Evolutionary conservation across 2,113 vertebrate species (phyloP).

Genomic region (Zonotrichia leucophrys): DNA sequence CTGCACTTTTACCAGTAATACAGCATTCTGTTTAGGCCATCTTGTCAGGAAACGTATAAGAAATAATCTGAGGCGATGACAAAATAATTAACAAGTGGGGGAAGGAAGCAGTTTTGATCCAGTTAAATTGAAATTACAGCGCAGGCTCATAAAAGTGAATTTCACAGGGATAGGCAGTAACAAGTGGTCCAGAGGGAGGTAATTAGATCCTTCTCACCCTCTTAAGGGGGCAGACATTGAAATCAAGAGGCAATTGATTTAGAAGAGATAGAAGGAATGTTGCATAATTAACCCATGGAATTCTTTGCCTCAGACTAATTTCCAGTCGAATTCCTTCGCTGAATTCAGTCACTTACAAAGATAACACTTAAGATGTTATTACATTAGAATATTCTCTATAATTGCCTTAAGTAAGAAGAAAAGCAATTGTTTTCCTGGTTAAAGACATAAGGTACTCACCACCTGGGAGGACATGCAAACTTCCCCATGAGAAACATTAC

Average conservation of each 20-base stretch:
- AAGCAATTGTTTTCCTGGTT: background rate
- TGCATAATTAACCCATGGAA: slow-evolving; percentile 15
- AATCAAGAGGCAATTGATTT: slow-evolving; percentile 41
- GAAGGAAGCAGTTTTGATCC: background rate
- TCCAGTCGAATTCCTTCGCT: background rate
- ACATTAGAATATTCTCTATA: background rate
- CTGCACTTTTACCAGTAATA: background rate
- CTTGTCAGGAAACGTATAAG: background rate
- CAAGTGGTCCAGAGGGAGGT: background rate
- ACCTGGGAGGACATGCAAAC: background rate
- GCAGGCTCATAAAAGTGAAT: background rate
- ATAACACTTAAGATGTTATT: background rate
- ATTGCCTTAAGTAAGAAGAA: background rate
- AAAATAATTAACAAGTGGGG: background rate
- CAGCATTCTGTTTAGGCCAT: background rate
- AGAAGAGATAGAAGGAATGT: background rate
- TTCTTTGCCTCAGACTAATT: slow-evolving; percentile 6
- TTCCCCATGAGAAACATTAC: background rate
- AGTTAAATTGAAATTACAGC: background rate
- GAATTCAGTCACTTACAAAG: background rate
- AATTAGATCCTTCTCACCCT: slow-evolving; percentile 32
- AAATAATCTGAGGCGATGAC: background rate
- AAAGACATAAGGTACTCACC: background rate
- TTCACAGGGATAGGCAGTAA: background rate
- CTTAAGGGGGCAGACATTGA: background rate